Evolutionary conservation across 2,888 invertebrate species (phyloP).

Genomic region (Seira musarum): DNA sequence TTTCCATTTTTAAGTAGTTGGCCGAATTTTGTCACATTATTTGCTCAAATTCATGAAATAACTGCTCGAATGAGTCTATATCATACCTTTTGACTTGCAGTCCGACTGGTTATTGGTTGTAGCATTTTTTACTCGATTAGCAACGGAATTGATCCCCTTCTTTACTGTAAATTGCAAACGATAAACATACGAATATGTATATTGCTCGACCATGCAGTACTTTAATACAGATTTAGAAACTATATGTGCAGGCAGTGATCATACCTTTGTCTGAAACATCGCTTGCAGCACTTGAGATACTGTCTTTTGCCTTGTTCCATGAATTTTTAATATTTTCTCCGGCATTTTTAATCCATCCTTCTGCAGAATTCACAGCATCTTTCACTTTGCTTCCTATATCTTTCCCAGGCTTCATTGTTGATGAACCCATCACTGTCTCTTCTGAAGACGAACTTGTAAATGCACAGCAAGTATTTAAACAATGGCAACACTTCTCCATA

Average conservation of each 20-base stretch:
- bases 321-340: slow-evolving; percentile 40
- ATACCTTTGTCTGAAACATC: slow-evolving; percentile 47
- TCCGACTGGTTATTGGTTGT: slow-evolving; percentile 9
- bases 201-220: not conserved
- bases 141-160: slow-evolving; percentile 42
- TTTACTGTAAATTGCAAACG: no score
- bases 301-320: slow-evolving; percentile 37
- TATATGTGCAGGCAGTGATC: not conserved
- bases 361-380: slow-evolving; percentile 37
- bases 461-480: slow-evolving; percentile 42
- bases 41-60: no score
- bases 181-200: not conserved
- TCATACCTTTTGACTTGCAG: slow-evolving; percentile 11
- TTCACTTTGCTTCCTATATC: slow-evolving; percentile 29
- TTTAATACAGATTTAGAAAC: not conserved
- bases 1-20: no score
- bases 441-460: slow-evolving; percentile 5
- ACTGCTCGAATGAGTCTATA: no score
- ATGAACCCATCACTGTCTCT: not conserved
- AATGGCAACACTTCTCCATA: slow-evolving; percentile 48
- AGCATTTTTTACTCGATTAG: slow-evolving; percentile 37
- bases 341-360: slow-evolving; percentile 46
- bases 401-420: not conserved
- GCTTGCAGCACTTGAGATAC: slow-evolving; percentile 22
- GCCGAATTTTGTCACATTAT: no score